These are phyloP conservation scores for Drosophila mayaguana DNA, from an alignment of 2,888 invertebrate genomes.

Conservation along the genomic window DNA sequence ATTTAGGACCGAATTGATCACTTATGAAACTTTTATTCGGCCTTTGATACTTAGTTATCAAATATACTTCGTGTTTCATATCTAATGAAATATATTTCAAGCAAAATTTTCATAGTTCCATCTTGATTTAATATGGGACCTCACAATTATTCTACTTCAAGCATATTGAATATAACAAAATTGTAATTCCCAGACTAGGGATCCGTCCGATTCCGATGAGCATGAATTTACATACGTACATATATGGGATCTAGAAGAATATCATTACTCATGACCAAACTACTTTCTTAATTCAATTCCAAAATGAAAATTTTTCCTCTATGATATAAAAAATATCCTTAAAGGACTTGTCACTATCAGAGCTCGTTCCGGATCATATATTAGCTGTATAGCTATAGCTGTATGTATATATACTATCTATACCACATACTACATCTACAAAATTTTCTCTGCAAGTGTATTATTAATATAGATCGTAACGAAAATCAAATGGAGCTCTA, in stretches of 20 bases:
- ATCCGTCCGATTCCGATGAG: background rate
- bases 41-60: background rate
- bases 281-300: background rate
- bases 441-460: conserved; percentile 9
- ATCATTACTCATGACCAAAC: background rate
- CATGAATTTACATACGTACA: background rate
- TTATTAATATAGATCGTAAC: background rate
- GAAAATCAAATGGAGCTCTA: conserved; percentile 14
- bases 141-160: background rate
- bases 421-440: background rate
- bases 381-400: background rate
- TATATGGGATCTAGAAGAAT: background rate
- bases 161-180: background rate
- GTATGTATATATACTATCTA: background rate
- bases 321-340: background rate
- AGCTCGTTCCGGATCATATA: background rate
- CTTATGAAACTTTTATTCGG: background rate
- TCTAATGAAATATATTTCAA: background rate
- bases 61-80: background rate
- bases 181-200: background rate
- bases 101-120: background rate
- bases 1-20: background rate
- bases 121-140: background rate
- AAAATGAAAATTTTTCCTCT: background rate
- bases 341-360: background rate